These are phyloP conservation scores for Phortica variegata DNA, from an alignment of 1,140 invertebrate genomes.

Conservation along the genomic window DNA sequence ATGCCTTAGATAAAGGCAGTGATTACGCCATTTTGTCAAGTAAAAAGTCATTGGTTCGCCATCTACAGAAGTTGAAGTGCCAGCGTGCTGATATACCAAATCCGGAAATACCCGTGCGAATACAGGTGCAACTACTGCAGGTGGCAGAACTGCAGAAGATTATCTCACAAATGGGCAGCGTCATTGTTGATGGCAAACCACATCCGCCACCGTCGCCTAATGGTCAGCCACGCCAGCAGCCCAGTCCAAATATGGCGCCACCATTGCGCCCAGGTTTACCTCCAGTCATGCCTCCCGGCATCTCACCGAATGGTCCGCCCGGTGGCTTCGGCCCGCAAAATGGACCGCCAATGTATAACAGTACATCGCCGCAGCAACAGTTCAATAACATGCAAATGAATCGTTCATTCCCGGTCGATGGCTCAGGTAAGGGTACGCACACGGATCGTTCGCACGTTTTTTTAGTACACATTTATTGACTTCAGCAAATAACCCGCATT, in stretches of 20 bases:
- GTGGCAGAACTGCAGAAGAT: constrained; percentile 76
- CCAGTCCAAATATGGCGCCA: constrained; percentile 54
- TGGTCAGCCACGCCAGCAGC: constrained; percentile 56
- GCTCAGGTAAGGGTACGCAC: constrained; percentile 45
- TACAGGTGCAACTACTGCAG: constrained; percentile 74
- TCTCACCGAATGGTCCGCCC: constrained; percentile 43
- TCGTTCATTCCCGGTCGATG: constrained; percentile 46
- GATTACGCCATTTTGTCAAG: constrained; percentile 82
- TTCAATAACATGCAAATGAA: constrained; percentile 53
- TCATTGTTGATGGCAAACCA: constrained; percentile 74
- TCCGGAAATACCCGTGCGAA: constrained; percentile 80
- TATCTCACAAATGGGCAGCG: constrained; percentile 70
- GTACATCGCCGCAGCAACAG: constrained; percentile 44
- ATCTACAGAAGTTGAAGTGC: constrained; percentile 77
- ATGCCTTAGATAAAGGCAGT: constrained; percentile 74
- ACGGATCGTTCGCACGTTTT: constrained; percentile 9
- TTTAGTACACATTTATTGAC: background rate
- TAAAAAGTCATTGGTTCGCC: constrained; percentile 74
- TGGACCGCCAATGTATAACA: constrained; percentile 48
- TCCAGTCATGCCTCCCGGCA: constrained; percentile 40
- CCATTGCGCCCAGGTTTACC: constrained; percentile 54
- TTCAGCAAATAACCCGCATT: background rate
- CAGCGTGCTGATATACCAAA: constrained; percentile 79
- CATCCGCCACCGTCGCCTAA: constrained; percentile 43
- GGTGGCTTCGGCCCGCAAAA: constrained; percentile 45